Evolutionary conservation across 2,888 invertebrate genomes (phyloP), one percentile per base, ranked within the genome.

Genomic region (Drosophila rubida): DNA sequence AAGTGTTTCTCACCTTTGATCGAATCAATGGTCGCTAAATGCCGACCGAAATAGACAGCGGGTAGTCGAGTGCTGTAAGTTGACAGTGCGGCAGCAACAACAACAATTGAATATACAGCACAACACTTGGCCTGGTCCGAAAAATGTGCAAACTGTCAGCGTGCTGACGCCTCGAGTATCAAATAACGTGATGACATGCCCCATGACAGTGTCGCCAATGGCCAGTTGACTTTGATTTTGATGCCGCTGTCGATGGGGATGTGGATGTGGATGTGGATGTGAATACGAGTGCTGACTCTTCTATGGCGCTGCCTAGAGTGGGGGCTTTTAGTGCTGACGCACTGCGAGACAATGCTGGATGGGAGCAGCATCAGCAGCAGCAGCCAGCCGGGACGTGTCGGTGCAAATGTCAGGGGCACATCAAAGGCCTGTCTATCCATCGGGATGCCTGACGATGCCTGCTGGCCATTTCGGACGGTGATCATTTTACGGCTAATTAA

Each of bases 91-190:
- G 25, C 14, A 32, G 19, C 46, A 14, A 49, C 22, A 58, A 35
- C 35, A 19, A 6, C 13, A 14, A 49, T 37, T 37, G 44, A 70
- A 19, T 46, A 53, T 37, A 14, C 75, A 63, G 68, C 78, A 79
- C 82, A 65, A 64, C 80, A 79, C 82, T 85, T 74, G 74, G 76
- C 42, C 45, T 39, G 55, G 50, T 60, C 45, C 25, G 59, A 74
- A 72, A 76, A 79, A 86, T 83, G 86, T 83, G 75, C 66, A 77
- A 77, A 22, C 86, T 86, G 87, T 83, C 81, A 81, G 65, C 69
- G 64, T 58, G 30, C 27, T 75, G 76, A 75, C 76, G 63, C 55
- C 50, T 61, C 60, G 50, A 41, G 57, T 78, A 82, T 82, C 82
- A 64, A 84, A 81, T 87, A 76, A 61, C 84, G 71, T 61, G 30